Evolutionary conservation across 2,113 vertebrate genomes (phyloP), one percentile per base, ranked within the genome.

Genomic region (Bubo scandiacus): DNA sequence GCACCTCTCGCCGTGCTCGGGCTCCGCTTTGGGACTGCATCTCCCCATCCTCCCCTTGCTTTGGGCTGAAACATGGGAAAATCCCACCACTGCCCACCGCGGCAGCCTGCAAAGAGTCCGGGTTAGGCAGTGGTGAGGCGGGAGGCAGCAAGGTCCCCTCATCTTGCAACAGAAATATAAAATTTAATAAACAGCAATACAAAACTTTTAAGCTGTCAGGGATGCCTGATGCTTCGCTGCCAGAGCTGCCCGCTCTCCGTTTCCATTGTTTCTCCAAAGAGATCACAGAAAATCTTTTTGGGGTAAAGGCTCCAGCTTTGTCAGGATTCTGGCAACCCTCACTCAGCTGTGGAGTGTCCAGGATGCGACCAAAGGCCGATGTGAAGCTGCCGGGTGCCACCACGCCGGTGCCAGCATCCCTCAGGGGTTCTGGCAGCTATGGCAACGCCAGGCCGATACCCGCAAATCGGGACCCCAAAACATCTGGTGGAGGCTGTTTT

Each of bases 1-100:
- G 67, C 0, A 1, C 65, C 45, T 51, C 43, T 30, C 0, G 0
- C 45, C 2, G 0, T 0, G 30, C 75, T 54, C 2, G 1, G 13
- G 26, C 32, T 80, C 65, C 12, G 55, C 73, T 51, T 67, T 5
- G 74, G 78, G 74, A 10, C 27, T 22, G 55, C 12, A 9, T 7
- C 77, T 74, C 38, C 42, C 29, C 38, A 0, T 52, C 30, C 30
- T 23, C 9, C 15, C n/a, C 21, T 13, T 7, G 5, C 10, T 40
- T 52, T 29, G 75, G 80, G 47, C 8, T 16, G 54, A 29, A 81
- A 70, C 0, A 0, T 1, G 26, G 40, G 85, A 2, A 84, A 87
- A 68, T 42, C n/a, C 29, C n/a, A 4, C 10, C 2, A 1, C 6
- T 10, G 22, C 57, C 23, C 52, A 7, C 9, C 0, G 4, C 10